Conservation (phyloP, 2,888 invertebrate species). For the Tiliacea citrago region DNA sequence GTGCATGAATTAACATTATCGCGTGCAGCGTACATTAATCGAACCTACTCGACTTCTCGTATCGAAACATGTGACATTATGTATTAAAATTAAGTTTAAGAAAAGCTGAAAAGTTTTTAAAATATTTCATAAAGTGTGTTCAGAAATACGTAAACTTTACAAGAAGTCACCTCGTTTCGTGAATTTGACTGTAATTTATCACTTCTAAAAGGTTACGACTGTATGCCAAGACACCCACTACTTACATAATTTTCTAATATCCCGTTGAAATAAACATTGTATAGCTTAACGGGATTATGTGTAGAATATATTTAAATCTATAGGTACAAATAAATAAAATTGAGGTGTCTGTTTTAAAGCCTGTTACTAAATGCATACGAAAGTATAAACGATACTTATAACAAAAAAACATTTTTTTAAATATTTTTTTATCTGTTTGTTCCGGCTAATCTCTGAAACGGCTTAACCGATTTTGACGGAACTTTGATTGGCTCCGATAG, state of each 20-base stretch:
- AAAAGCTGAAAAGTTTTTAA: conserved; percentile 13
- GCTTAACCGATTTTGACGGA: no score
- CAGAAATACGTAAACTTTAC: conserved; percentile 42
- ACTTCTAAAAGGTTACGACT: conserved; percentile 56
- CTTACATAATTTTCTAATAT: conserved; percentile 43
- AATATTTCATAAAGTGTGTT: conserved; percentile 28
- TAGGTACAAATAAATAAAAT: no score
- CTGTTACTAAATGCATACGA: no score
- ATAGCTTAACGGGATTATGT: conserved; percentile 27
- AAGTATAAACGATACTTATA: no score
- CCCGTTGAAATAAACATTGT: conserved; percentile 42
- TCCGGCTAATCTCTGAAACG: no score
- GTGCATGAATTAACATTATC: background rate
- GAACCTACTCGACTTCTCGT: background rate
- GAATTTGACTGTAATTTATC: conserved; percentile 62
- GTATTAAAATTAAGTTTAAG: conserved; percentile 6
- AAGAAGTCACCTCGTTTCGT: conserved; percentile 56
- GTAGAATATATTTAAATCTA: background rate
- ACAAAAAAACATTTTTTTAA: no score
- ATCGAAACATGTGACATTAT: conserved; percentile 23
- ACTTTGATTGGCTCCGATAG: no score
- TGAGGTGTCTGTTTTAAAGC: no score
- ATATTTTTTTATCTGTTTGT: no score
- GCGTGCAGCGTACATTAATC: background rate
- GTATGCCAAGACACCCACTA: conserved; percentile 61